phyloP scores from a whole-genome alignment of 1,140 invertebrate genomes.

The Megalopta genalis region DNA sequence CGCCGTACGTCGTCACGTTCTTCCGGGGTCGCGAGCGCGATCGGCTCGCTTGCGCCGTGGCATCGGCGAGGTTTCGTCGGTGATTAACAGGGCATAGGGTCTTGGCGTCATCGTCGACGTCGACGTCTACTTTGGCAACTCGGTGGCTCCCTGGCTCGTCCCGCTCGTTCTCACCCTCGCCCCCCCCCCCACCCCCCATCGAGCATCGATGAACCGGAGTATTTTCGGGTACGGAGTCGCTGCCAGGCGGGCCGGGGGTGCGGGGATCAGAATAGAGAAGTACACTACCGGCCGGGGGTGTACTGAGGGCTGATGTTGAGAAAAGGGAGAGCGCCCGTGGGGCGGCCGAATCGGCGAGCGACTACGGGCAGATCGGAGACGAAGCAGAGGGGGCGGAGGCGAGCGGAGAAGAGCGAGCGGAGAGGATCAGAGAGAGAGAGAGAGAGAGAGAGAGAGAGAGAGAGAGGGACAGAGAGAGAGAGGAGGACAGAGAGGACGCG shows the following conservation, averaged over 20 bases:
- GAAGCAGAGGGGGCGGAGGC: neutral
- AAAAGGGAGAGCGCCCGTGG: conserved; percentile 3
- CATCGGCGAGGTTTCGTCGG: conserved; percentile 8
- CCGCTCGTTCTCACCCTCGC: neutral
- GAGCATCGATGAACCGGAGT: conserved; percentile 73
- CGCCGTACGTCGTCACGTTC: too few species aligned
- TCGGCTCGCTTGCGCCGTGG: conserved; percentile 1
- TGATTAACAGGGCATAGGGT: conserved; percentile 33
- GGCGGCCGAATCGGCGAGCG: neutral
- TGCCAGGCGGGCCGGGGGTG: conserved; percentile 29
- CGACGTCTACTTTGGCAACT: conserved; percentile 39
- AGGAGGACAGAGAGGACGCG: too few species aligned
- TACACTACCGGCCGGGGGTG: neutral
- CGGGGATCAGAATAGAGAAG: conserved; percentile 23
- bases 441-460: too few species aligned
- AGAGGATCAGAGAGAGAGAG: too few species aligned
- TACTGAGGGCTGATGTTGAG: conserved; percentile 45
- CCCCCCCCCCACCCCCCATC: conserved; percentile 60
- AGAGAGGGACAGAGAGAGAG: too few species aligned
- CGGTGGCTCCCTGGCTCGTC: neutral
- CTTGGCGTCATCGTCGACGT: too few species aligned
- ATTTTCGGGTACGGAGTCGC: conserved; percentile 65
- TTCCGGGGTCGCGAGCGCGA: neutral
- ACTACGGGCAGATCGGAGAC: too few species aligned
- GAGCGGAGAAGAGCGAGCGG: neutral